phyloP scores from a whole-genome alignment of 2,888 invertebrate genomes.

The Keiferia lycopersicella region DNA sequence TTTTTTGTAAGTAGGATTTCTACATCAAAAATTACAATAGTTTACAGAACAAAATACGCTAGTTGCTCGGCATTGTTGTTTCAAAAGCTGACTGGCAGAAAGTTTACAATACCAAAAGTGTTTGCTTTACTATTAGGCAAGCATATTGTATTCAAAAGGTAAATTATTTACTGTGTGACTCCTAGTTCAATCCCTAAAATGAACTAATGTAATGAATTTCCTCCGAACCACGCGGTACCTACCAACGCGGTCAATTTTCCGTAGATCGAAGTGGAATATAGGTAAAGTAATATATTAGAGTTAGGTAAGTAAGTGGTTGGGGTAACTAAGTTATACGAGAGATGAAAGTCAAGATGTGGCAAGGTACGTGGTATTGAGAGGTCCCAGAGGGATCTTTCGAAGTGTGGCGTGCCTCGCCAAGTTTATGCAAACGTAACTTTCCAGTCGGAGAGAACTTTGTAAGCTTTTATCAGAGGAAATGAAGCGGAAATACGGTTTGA shows the following conservation, averaged over 20 bases:
- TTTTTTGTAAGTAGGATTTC: no score
- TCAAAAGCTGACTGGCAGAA: no score
- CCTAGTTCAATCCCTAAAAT: no score
- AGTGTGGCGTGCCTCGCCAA: neutral
- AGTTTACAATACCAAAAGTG: no score
- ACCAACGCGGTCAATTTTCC: neutral
- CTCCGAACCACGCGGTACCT: no score
- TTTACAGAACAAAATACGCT: no score
- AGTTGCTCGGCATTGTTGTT: no score
- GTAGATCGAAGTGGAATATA: neutral
- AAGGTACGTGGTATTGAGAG: neutral
- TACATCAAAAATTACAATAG: no score
- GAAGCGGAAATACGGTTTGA: neutral
- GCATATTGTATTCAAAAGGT: no score
- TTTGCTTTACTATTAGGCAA: no score
- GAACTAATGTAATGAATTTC: no score
- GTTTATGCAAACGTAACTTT: slow-evolving; percentile 9
- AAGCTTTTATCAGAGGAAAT: neutral
- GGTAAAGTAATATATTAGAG: neutral
- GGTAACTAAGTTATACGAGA: neutral
- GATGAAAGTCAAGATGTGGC: slow-evolving; percentile 1
- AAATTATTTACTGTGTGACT: no score
- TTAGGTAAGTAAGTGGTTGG: slow-evolving; percentile 8
- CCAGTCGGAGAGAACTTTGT: neutral
- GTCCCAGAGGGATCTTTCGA: slow-evolving; percentile 2